phyloP scores from a whole-genome alignment of 2,797 vertebrate species.

The Lepus townsendii region DNA sequence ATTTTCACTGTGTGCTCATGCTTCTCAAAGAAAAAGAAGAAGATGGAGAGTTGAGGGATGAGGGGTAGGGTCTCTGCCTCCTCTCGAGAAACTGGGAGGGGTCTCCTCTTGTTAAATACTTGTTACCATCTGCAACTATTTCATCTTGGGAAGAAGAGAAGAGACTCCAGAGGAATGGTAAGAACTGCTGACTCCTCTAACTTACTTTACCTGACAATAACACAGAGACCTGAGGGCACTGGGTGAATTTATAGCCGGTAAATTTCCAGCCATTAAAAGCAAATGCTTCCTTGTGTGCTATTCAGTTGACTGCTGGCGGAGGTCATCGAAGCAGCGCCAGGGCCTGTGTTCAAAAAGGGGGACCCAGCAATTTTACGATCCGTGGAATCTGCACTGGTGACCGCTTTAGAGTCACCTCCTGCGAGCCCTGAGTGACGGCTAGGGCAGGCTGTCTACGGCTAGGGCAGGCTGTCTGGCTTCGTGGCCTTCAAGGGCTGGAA shows the following conservation, averaged over 20 bases:
- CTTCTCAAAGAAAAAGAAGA: neutral
- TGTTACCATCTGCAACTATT: neutral
- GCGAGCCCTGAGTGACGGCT: neutral
- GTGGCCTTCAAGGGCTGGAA: neutral
- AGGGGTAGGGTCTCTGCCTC: neutral
- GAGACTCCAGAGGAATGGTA: neutral
- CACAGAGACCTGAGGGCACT: slow-evolving; percentile 5
- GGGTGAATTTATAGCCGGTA: slow-evolving; percentile 20
- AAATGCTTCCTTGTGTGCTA: slow-evolving; percentile 51
- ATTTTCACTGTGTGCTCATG: neutral
- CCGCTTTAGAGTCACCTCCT: neutral
- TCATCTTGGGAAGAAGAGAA: neutral
- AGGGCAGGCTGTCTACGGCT: neutral
- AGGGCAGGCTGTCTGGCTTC: no score
- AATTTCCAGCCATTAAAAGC: slow-evolving; percentile 10
- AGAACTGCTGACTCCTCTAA: neutral
- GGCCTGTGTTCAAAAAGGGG: slow-evolving; percentile 42
- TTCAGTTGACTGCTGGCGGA: slow-evolving; percentile 15
- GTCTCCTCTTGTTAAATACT: neutral
- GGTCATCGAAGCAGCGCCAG: slow-evolving; percentile 47
- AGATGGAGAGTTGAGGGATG: neutral
- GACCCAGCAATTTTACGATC: slow-evolving; percentile 57
- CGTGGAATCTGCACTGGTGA: slow-evolving; percentile 40
- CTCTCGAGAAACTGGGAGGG: neutral
- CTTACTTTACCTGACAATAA: slow-evolving; percentile 37